phyloP scores from a whole-genome alignment of 1,140 invertebrate genomes.

The Vanessa atalanta region DNA sequence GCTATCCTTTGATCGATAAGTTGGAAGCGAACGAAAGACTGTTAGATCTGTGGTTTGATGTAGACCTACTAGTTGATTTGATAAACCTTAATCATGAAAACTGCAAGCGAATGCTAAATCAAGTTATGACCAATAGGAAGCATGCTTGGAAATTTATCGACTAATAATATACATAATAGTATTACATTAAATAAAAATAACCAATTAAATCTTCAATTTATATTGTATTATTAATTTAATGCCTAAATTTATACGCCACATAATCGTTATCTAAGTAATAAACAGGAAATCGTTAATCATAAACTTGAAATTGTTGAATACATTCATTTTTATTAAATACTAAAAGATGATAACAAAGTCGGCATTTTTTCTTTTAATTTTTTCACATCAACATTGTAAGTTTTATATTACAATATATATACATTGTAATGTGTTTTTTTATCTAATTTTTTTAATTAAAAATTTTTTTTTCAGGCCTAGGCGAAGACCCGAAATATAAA shows the following conservation, averaged over 20 bases:
- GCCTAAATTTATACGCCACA: constrained; percentile 1
- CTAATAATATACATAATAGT: constrained; percentile 10
- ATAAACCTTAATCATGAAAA: constrained; percentile 43
- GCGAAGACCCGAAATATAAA: background rate
- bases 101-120: constrained; percentile 37
- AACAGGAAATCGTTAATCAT: background rate
- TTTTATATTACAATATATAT: background rate
- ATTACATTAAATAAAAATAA: background rate
- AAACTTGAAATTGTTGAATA: background rate
- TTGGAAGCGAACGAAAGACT: constrained; percentile 43
- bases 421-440: background rate
- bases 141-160: constrained; percentile 48
- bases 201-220: background rate
- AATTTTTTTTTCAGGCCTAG: background rate
- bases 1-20: constrained; percentile 31
- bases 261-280: background rate
- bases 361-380: background rate
- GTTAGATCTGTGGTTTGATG: constrained; percentile 47
- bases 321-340: background rate
- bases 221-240: background rate
- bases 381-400: background rate
- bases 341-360: background rate
- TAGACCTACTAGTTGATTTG: constrained; percentile 48
- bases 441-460: background rate
- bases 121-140: constrained; percentile 37